These are phyloP conservation scores for Pyrrhopygopsis socrates DNA, from an alignment of 2,888 invertebrate species.

Conservation along the genomic window DNA sequence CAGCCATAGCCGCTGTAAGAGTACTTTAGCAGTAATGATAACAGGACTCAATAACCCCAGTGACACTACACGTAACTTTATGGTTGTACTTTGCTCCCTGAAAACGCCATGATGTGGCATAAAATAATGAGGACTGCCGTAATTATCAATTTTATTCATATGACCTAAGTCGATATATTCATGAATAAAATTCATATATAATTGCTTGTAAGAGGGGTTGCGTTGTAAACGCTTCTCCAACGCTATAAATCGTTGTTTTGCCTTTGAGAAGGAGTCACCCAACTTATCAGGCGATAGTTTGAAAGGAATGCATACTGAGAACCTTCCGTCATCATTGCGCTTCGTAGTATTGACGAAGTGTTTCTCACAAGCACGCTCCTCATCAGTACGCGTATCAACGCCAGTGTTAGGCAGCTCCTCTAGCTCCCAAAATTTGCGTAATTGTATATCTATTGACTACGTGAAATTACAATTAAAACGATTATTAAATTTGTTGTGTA, in stretches of 20 bases:
- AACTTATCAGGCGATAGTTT: constrained; percentile 32
- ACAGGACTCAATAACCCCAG: neutral
- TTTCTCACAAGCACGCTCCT: constrained; percentile 49
- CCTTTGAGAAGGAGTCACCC: neutral
- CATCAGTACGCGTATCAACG: constrained; percentile 16
- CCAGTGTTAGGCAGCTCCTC: neutral
- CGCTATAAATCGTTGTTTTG: no score
- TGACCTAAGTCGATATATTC: no score
- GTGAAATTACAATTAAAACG: neutral
- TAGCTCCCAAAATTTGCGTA: neutral
- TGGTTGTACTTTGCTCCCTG: no score
- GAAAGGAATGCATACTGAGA: constrained; percentile 50
- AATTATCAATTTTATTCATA: no score
- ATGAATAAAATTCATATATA: no score
- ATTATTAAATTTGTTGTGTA: neutral
- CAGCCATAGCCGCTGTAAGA: no score
- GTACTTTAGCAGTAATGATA: neutral
- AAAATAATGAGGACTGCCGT: no score
- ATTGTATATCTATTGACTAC: neutral
- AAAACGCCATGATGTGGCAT: no score
- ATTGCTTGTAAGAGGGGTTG: no score
- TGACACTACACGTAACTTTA: no score
- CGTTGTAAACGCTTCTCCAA: no score
- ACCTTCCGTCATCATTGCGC: constrained; percentile 53
- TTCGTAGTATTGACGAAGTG: constrained; percentile 34